A percentile compares a stretch with the other conserved stretches of the same genome.
These are phyloP conservation scores for Babyrousa celebensis DNA, from an alignment of 2,797 vertebrate species.

Conservation along the genomic window DNA sequence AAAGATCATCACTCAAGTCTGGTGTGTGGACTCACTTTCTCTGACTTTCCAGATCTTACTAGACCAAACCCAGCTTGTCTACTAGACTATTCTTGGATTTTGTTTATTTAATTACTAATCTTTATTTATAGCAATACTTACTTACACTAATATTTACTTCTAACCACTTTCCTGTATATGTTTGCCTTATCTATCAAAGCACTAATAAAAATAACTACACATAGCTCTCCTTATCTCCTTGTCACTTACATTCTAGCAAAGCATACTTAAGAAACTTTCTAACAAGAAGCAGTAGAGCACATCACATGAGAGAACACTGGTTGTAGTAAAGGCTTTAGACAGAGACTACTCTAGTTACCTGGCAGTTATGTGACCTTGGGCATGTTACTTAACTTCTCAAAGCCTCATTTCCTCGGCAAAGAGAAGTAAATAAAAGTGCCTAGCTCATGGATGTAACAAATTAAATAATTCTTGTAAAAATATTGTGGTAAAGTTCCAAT, in stretches of 20 bases:
- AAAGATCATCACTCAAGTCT: slow-evolving; percentile 10
- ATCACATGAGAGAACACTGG: not conserved
- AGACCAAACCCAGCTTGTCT: not conserved
- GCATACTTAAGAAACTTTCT: not conserved
- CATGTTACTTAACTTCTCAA: slow-evolving; percentile 52
- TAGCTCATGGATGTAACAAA: not conserved
- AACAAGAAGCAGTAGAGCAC: not conserved
- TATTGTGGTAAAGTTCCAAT: not conserved
- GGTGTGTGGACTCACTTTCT: not conserved
- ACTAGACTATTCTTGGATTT: not conserved
- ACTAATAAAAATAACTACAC: not conserved
- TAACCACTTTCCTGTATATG: not conserved
- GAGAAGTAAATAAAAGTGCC: not conserved
- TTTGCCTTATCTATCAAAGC: not conserved
- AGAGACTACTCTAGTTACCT: not conserved
- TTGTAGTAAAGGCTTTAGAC: not conserved
- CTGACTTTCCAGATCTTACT: not conserved
- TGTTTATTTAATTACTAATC: not conserved
- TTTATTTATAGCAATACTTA: not conserved
- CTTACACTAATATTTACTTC: not conserved
- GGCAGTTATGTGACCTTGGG: not conserved
- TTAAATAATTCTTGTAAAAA: not conserved
- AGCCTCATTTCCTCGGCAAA: slow-evolving; percentile 17
- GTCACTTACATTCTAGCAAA: not conserved
- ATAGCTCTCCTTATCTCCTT: not conserved